Conservation (phyloP, 2,888 invertebrate species). For the Ophion costatus region DNA sequence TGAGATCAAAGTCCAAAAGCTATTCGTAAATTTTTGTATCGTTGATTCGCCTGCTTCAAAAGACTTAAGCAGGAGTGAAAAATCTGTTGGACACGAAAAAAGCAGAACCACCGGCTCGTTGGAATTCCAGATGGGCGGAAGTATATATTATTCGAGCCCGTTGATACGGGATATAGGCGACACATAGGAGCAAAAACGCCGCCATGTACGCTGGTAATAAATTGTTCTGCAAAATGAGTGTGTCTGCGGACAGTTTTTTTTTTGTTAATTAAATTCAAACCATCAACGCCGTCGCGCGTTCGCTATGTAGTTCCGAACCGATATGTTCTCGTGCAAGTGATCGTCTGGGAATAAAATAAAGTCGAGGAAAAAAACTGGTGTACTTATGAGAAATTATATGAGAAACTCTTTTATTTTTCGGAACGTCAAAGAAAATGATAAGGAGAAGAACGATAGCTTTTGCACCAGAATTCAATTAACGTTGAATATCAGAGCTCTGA, state of each 20-base stretch:
- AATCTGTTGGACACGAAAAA: background rate
- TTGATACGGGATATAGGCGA: background rate
- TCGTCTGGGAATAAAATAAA: background rate
- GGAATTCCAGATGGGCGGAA: slow-evolving; percentile 6
- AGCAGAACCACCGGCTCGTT: background rate
- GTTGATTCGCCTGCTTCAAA: no score
- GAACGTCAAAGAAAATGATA: slow-evolving; percentile 33
- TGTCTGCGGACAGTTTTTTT: background rate
- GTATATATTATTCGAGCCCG: slow-evolving; percentile 12
- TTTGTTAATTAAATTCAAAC: background rate
- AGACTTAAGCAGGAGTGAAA: background rate
- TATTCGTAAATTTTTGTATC: no score
- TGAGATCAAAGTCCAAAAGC: no score
- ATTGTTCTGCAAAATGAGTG: slow-evolving; percentile 4
- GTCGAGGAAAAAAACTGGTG: slow-evolving; percentile 19
- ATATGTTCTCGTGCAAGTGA: background rate
- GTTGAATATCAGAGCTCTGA: slow-evolving; percentile 1
- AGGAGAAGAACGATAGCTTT: slow-evolving; percentile 44
- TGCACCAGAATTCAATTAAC: slow-evolving; percentile 51
- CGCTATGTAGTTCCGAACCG: background rate
- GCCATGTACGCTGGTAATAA: slow-evolving; percentile 9
- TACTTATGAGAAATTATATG: slow-evolving; percentile 20
- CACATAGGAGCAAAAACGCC: background rate
- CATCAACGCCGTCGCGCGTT: background rate
- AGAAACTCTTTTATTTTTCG: background rate